phyloP scores from a whole-genome alignment of 2,888 invertebrate genomes.

The Harmothoe impar region DNA sequence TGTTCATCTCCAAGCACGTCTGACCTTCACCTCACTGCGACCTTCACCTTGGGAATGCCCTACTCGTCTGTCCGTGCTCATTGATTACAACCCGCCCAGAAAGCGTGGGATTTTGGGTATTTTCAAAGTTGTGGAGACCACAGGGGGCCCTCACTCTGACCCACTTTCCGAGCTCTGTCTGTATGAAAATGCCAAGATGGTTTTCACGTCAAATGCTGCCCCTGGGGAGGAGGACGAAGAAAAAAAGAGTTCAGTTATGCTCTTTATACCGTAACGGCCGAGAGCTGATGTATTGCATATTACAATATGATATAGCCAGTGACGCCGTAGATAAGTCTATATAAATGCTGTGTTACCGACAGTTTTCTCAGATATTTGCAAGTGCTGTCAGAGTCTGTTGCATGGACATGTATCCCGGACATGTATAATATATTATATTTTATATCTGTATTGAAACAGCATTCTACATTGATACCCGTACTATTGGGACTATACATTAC shows the following conservation, averaged over 20 bases:
- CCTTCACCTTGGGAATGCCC: constrained; percentile 43
- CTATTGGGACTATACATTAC: too few relatives aligned
- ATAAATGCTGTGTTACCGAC: too few relatives aligned
- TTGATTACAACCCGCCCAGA: constrained; percentile 56
- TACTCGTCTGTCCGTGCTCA: constrained; percentile 31
- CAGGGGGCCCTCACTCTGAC: constrained; percentile 39
- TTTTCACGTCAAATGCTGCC: constrained; percentile 13
- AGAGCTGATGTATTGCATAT: neutral
- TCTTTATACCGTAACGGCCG: neutral
- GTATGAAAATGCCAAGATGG: constrained; percentile 34
- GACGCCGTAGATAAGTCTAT: neutral
- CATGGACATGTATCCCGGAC: too few relatives aligned
- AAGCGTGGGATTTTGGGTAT: constrained; percentile 58
- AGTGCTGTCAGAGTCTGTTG: too few relatives aligned
- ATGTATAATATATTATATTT: too few relatives aligned
- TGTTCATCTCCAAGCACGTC: constrained; percentile 1
- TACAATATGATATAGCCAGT: neutral
- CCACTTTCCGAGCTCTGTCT: neutral
- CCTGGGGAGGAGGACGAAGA: neutral
- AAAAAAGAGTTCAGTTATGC: constrained; percentile 10
- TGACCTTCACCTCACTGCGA: constrained; percentile 25
- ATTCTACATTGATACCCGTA: too few relatives aligned
- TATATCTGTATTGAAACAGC: too few relatives aligned
- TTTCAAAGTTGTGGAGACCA: constrained; percentile 17
- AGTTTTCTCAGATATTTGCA: too few relatives aligned